Evolutionary conservation across 2,113 vertebrate genomes (phyloP).

Genomic region (Bufo bufo): DNA sequence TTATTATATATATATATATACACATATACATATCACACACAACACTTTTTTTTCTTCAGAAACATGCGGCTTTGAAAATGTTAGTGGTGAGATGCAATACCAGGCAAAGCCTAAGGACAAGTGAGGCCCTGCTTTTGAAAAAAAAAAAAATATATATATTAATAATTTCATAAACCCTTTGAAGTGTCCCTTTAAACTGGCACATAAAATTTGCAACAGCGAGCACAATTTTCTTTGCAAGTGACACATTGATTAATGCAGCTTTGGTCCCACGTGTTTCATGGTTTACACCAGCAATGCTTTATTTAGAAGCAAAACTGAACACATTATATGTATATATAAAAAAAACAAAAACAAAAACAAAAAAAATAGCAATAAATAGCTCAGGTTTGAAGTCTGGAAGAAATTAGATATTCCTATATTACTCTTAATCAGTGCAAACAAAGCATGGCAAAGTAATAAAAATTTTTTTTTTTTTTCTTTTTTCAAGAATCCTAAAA

Average conservation of each 20-base stretch:
- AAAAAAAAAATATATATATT: not conserved
- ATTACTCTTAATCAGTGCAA: conserved; percentile 57
- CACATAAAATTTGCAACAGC: conserved; percentile 15
- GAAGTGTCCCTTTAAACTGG: conserved; percentile 19
- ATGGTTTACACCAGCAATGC: conserved; percentile 55
- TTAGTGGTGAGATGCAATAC: not conserved
- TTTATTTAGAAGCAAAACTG: conserved; percentile 59
- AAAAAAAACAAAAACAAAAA: conserved; percentile 10
- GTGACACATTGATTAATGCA: conserved; percentile 63
- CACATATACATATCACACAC: not conserved
- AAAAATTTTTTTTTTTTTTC: conserved; percentile 39
- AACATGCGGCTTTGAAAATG: no score
- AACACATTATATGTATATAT: not conserved
- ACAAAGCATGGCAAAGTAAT: conserved; percentile 54
- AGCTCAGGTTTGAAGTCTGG: conserved; percentile 38
- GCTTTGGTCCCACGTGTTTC: conserved; percentile 72
- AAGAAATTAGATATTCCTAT: conserved; percentile 52
- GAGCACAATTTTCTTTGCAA: not conserved
- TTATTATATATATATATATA: no score
- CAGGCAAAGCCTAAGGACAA: not conserved
- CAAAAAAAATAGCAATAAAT: conserved; percentile 54
- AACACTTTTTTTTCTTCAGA: not conserved
- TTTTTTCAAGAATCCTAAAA: not conserved
- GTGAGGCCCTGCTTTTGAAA: not conserved
- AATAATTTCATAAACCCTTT: not conserved